These are phyloP conservation scores for Drosophila elegans DNA, from an alignment of 1,140 invertebrate species.

Conservation along the genomic window DNA sequence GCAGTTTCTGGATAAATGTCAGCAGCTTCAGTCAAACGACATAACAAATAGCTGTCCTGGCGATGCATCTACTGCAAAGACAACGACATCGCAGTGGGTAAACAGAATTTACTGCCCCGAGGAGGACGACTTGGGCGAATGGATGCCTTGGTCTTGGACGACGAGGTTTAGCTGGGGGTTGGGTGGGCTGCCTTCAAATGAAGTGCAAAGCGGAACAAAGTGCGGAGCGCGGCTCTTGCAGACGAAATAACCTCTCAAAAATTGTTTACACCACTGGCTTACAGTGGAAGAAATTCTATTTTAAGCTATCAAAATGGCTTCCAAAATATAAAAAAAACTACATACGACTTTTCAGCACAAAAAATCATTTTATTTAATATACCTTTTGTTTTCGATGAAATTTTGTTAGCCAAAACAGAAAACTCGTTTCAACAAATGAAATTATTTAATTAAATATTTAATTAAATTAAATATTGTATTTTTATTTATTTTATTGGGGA, in stretches of 20 bases:
- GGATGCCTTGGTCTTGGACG: neutral
- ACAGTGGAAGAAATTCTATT: neutral
- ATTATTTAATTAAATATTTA: no score
- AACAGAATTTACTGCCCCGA: slow-evolving; percentile 74
- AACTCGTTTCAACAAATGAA: no score
- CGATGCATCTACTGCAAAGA: slow-evolving; percentile 48
- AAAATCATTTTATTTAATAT: no score
- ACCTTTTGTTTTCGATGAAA: no score
- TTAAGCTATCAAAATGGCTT: no score
- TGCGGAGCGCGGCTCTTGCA: slow-evolving; percentile 63
- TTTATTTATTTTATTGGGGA: no score
- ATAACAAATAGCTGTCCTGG: slow-evolving; percentile 72
- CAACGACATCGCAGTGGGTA: slow-evolving; percentile 54
- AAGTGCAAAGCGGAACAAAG: slow-evolving; percentile 77
- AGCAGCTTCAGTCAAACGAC: slow-evolving; percentile 69
- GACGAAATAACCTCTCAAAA: slow-evolving; percentile 79
- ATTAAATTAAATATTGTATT: no score
- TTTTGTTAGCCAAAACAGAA: no score
- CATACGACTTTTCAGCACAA: no score
- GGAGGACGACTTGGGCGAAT: slow-evolving; percentile 23
- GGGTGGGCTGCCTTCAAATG: slow-evolving; percentile 49
- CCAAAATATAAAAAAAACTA: no score
- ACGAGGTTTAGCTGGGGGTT: neutral
- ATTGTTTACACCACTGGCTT: slow-evolving; percentile 63
- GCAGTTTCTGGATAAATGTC: slow-evolving; percentile 70